Evolutionary conservation across 1,140 invertebrate species (phyloP).

Genomic region (Drosophila athabasca): DNA sequence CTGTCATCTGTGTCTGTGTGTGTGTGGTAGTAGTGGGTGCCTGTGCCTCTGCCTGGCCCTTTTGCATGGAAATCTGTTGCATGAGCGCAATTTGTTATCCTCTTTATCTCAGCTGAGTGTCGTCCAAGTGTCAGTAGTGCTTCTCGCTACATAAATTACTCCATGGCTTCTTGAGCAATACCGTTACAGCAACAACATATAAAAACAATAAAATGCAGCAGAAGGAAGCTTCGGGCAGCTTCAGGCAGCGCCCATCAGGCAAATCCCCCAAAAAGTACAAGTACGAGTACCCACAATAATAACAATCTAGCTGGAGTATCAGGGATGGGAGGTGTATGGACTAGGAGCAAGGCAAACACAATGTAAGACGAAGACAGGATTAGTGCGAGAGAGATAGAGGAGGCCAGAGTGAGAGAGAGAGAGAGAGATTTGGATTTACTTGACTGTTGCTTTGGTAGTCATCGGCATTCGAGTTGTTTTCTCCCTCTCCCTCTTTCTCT

Average conservation of each 20-base stretch:
- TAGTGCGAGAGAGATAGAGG: background rate
- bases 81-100: constrained; percentile 79
- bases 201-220: constrained; percentile 50
- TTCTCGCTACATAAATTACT: constrained; percentile 80
- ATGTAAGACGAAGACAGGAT: constrained; percentile 16
- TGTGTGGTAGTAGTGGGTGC: constrained; percentile 17
- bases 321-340: too few relatives aligned
- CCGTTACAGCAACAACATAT: constrained; percentile 40
- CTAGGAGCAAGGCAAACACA: constrained; percentile 12
- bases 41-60: background rate
- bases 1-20: constrained; percentile 17
- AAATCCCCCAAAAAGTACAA: constrained; percentile 19
- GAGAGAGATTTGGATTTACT: constrained; percentile 28
- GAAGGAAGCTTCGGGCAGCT: too few relatives aligned
- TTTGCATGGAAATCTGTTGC: constrained; percentile 79
- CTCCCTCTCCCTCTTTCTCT: background rate
- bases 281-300: constrained; percentile 19
- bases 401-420: constrained; percentile 9
- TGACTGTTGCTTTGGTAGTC: constrained; percentile 34
- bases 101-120: constrained; percentile 80
- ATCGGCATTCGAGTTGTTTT: constrained; percentile 9
- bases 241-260: too few relatives aligned
- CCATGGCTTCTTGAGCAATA: constrained; percentile 57
- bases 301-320: constrained; percentile 19
- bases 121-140: constrained; percentile 71